phyloP scores from a whole-genome alignment of 2,888 invertebrate species.

The Plagodis pulveraria region DNA sequence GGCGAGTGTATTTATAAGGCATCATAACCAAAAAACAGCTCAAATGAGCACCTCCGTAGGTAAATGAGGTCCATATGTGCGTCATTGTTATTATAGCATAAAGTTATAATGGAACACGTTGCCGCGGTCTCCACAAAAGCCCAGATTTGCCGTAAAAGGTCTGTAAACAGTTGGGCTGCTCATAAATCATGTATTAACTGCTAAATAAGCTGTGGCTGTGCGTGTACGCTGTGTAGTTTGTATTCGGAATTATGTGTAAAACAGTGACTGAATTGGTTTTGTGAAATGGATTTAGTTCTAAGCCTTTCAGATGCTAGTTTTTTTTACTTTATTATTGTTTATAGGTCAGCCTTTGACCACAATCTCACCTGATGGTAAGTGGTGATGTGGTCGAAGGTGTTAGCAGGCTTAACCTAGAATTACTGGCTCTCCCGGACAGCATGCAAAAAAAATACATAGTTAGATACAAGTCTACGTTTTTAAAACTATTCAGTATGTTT shows the following conservation, averaged over 20 bases:
- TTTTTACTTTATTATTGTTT: too few relatives aligned
- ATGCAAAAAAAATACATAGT: too few relatives aligned
- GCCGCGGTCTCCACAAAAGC: constrained; percentile 33
- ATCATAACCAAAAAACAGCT: constrained; percentile 26
- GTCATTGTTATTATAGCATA: constrained; percentile 27
- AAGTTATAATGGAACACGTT: constrained; percentile 27
- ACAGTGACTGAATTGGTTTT: constrained; percentile 12
- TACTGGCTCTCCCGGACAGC: too few relatives aligned
- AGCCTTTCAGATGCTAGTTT: too few relatives aligned
- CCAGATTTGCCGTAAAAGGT: constrained; percentile 65
- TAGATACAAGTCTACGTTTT: too few relatives aligned
- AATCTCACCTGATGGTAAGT: too few relatives aligned
- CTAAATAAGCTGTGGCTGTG: constrained; percentile 12
- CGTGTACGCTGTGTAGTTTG: constrained; percentile 20
- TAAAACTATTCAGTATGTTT: too few relatives aligned
- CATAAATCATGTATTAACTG: constrained; percentile 67
- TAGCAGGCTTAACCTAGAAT: too few relatives aligned
- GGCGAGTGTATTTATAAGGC: constrained; percentile 20
- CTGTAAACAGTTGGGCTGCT: constrained; percentile 61
- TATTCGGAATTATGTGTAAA: not conserved
- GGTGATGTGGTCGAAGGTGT: too few relatives aligned
- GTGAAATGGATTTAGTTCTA: too few relatives aligned
- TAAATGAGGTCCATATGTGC: constrained; percentile 33
- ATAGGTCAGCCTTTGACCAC: too few relatives aligned
- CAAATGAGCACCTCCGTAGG: constrained; percentile 28